Evolutionary conservation across 2,113 vertebrate species (phyloP), one percentile per base, ranked within the genome.

Genomic region (Sinocyclocheilus anophthalmus): DNA sequence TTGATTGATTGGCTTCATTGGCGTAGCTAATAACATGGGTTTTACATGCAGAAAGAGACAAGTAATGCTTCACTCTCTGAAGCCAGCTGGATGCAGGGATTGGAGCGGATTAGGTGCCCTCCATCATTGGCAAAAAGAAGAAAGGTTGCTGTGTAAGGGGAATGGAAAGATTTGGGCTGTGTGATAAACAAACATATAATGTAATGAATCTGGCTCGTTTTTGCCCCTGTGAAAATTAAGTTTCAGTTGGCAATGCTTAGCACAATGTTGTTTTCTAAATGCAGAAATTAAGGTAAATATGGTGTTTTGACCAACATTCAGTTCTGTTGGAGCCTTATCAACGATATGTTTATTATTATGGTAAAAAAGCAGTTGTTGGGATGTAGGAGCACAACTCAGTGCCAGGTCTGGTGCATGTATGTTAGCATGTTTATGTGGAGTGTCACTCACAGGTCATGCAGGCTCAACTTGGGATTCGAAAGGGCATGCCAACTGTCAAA

Each of bases 391-490:
- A 20, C 65, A 73, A 33, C 84, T 85, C 14, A 61, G n/a, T 9
- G 1, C 45, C 14, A 50, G n/a, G 55, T 83, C 24, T 55, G 50
- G 48, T 72, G 81, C 42, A 65, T 75, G 59, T 87, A 87, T 75
- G 84, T 76, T 88, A 18, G 14, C 80, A 87, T 87, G 88, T 90
- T 88, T 87, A 86, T 92, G 87, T 92, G 87, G 86, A 91, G 85
- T 79, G 83, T 92, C 89, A 84, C 90, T 90, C 72, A 88, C 88
- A 91, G 88, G 88, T 91, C 88, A 90, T 81, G 48, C 75, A 83
- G 88, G 76, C 70, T 88, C 83, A 87, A 87, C 82, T 83, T 82
- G 70, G n/a, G n/a, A n/a, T n/a, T n/a, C n/a, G n/a, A n/a, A n/a
- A n/a, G n/a, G n/a, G n/a, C n/a, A n/a, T n/a, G n/a, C n/a, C n/a